Evolutionary conservation across 1,140 invertebrate species (phyloP).

Genomic region (Drepana arcuata): DNA sequence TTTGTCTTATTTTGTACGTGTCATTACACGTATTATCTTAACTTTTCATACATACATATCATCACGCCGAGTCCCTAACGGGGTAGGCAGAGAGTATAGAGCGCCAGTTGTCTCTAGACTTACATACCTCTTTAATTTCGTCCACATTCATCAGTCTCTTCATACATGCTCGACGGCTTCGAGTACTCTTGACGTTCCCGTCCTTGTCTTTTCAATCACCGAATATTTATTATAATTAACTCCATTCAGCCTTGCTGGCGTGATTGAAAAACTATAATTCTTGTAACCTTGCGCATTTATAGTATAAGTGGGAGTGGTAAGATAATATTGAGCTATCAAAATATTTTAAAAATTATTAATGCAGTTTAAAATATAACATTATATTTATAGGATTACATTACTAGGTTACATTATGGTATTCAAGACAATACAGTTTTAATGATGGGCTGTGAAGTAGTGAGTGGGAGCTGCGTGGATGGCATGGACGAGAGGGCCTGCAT

Average conservation of each 20-base stretch:
- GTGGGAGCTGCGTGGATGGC: constrained; percentile 11
- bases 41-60: background rate
- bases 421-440: constrained; percentile 15
- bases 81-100: too few relatives aligned
- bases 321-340: background rate
- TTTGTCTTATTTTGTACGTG: background rate
- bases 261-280: background rate
- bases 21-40: background rate
- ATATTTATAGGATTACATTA: constrained; percentile 19
- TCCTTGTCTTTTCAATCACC: too few relatives aligned
- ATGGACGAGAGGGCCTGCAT: constrained; percentile 14
- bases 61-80: too few relatives aligned
- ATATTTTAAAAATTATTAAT: constrained; percentile 1
- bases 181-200: too few relatives aligned
- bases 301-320: background rate
- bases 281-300: background rate
- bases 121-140: too few relatives aligned
- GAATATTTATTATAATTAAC: background rate
- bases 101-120: too few relatives aligned
- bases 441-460: constrained; percentile 28
- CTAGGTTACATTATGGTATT: constrained; percentile 1
- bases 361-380: constrained; percentile 21
- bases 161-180: too few relatives aligned
- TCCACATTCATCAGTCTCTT: too few relatives aligned
- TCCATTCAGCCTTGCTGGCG: background rate